phyloP scores from a whole-genome alignment of 2,113 vertebrate genomes.

The Azemiops feae region DNA sequence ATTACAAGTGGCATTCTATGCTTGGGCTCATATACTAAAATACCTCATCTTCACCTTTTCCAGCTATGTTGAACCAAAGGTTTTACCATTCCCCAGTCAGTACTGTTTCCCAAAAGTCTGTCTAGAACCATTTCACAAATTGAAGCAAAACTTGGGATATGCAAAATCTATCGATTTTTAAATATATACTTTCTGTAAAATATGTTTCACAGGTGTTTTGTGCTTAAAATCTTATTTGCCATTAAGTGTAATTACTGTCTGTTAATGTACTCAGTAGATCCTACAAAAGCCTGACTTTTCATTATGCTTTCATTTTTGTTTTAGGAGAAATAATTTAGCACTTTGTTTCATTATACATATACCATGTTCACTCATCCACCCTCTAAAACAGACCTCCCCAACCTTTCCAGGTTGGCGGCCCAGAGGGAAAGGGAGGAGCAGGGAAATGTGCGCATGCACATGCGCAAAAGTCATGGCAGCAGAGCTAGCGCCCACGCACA shows the following conservation, averaged over 20 bases:
- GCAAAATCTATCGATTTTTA: accelerated
- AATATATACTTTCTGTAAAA: not conserved
- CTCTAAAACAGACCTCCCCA: not conserved
- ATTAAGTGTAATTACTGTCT: not conserved
- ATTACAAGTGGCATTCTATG: not conserved
- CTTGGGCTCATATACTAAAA: not conserved
- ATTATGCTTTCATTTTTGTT: not conserved
- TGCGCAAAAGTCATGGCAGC: too few species aligned
- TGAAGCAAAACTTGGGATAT: not conserved
- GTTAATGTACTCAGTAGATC: not conserved
- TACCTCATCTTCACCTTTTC: not conserved
- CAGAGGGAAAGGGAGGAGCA: too few species aligned
- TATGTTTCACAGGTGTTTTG: accelerated
- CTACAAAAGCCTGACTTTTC: not conserved
- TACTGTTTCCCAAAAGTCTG: not conserved
- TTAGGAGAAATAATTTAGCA: not conserved
- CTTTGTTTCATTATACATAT: not conserved
- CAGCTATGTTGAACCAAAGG: not conserved
- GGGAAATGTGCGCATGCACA: too few species aligned
- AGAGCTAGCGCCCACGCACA: too few species aligned
- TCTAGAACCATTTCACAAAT: not conserved
- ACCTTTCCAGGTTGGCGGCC: too few species aligned
- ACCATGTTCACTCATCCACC: not conserved
- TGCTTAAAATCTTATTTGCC: not conserved
- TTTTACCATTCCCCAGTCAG: not conserved